A percentile compares a stretch with the other conserved stretches of the same genome.
Evolutionary conservation across 2,888 invertebrate genomes (phyloP).

Genomic region (Cryptocheilus praepositus): DNA sequence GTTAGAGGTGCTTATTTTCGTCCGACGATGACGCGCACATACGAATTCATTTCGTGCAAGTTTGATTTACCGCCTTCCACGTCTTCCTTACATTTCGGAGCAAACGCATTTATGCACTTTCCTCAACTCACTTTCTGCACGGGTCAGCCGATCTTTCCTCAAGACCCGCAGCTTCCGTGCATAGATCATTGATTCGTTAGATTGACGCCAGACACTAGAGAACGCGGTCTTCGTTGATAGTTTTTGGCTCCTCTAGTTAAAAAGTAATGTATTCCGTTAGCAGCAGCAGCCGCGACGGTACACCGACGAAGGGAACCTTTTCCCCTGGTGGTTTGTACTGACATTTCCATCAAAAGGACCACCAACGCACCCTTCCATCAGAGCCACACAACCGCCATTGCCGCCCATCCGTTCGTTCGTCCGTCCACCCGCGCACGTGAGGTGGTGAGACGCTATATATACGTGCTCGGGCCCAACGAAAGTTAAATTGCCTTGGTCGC

Average conservation of each 20-base stretch:
- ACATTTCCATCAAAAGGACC: constrained; percentile 40
- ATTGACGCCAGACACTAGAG: neutral
- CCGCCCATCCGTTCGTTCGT: too few relatives aligned
- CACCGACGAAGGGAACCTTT: constrained; percentile 24
- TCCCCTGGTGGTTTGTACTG: constrained; percentile 16
- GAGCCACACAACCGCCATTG: constrained; percentile 3
- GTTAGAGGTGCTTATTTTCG: too few relatives aligned
- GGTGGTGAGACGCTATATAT: neutral
- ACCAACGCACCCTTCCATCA: constrained; percentile 1
- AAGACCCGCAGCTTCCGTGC: too few relatives aligned
- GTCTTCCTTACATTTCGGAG: too few relatives aligned
- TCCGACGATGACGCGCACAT: too few relatives aligned
- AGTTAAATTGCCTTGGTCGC: constrained; percentile 43
- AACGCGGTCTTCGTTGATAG: constrained; percentile 3
- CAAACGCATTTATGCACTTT: too few relatives aligned
- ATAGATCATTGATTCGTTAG: too few relatives aligned
- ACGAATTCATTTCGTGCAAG: too few relatives aligned
- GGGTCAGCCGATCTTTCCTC: too few relatives aligned
- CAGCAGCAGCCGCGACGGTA: constrained; percentile 17
- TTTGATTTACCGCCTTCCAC: too few relatives aligned
- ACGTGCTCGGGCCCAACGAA: constrained; percentile 20
- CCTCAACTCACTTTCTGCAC: too few relatives aligned
- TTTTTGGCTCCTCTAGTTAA: constrained; percentile 32
- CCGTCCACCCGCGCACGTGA: too few relatives aligned
- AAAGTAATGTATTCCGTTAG: constrained; percentile 52